Percentiles rank a stretch among this genome's conserved stretches.
Conservation (phyloP, 2,113 vertebrate genomes). For the Phoenicopterus ruber region DNA sequence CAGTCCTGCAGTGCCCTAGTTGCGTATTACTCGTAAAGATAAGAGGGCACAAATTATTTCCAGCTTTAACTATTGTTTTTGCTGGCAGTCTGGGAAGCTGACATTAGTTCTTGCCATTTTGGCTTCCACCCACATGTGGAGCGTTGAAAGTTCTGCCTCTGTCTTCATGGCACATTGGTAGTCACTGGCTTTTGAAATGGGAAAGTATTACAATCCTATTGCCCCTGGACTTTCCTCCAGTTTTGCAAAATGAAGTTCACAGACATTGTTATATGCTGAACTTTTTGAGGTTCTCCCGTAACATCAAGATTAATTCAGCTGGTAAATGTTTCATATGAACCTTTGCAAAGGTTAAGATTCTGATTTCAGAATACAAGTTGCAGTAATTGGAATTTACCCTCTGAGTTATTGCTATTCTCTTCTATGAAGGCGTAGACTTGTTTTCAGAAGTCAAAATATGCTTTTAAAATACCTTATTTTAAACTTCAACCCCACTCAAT, state of each 20-base stretch:
- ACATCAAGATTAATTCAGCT: not conserved
- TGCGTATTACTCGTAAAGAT: not conserved
- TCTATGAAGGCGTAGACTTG: not conserved
- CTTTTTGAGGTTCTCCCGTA: not conserved
- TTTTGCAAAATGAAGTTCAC: not conserved
- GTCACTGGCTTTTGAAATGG: not conserved
- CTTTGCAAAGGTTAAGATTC: constrained; percentile 23
- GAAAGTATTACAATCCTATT: not conserved
- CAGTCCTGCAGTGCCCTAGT: not conserved
- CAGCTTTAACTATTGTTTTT: not conserved
- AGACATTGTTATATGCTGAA: not conserved
- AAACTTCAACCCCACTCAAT: not conserved
- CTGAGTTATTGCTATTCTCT: not conserved
- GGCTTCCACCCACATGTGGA: not conserved
- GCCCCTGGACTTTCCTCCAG: not conserved
- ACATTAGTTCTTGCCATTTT: not conserved
- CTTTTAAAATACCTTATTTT: not conserved
- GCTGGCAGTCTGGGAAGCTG: not conserved
- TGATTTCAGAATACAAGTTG: constrained; percentile 5
- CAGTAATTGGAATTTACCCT: not conserved
- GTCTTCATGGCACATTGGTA: not conserved
- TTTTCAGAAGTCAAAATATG: not conserved
- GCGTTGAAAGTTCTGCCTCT: not conserved
- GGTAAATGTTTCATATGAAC: not conserved
- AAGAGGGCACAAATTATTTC: not conserved